Percentiles rank a stretch among this genome's conserved stretches.
phyloP scores from a whole-genome alignment of 64 coral and sea anemone genomes.

The Exaiptasia diaphana region DNA sequence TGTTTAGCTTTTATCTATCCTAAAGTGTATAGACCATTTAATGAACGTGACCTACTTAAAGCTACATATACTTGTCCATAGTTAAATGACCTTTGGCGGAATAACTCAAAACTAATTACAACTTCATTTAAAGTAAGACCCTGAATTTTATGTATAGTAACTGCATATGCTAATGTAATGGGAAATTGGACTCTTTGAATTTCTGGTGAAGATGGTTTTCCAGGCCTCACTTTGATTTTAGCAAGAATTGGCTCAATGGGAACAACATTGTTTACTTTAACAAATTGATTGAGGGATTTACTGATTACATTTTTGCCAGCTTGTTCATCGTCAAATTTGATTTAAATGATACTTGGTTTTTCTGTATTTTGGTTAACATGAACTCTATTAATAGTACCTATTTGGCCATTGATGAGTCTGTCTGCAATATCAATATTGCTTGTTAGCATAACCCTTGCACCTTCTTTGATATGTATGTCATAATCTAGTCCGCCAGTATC shows the following conservation, averaged over 20 bases:
- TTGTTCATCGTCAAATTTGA: too few species aligned
- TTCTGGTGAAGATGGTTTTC: too few species aligned
- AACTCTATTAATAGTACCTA: slow-evolving; percentile 10
- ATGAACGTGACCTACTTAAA: not conserved
- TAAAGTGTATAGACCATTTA: slow-evolving; percentile 8
- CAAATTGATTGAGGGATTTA: not conserved
- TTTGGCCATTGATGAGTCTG: slow-evolving; percentile 49
- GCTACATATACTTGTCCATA: too few species aligned
- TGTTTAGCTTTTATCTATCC: slow-evolving; percentile 19
- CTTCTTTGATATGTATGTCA: slow-evolving; percentile 19
- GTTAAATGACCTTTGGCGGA: too few species aligned
- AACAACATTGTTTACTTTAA: not conserved
- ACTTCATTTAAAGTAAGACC: slow-evolving; percentile 8
- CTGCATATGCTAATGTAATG: too few species aligned
- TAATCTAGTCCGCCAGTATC: slow-evolving; percentile 41
- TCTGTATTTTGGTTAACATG: not conserved
- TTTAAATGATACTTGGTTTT: too few species aligned
- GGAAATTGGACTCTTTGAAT: too few species aligned
- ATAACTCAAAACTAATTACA: not conserved
- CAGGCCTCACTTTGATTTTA: too few species aligned
- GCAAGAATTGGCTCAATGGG: too few species aligned
- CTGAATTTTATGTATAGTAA: slow-evolving; percentile 38
- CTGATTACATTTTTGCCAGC: too few species aligned
- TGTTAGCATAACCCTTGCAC: slow-evolving; percentile 11
- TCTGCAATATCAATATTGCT: slow-evolving; percentile 21